Percentiles rank a stretch among this genome's conserved stretches.
Conservation (phyloP, 2,888 invertebrate genomes). For the Trachelus troglodyta region DNA sequence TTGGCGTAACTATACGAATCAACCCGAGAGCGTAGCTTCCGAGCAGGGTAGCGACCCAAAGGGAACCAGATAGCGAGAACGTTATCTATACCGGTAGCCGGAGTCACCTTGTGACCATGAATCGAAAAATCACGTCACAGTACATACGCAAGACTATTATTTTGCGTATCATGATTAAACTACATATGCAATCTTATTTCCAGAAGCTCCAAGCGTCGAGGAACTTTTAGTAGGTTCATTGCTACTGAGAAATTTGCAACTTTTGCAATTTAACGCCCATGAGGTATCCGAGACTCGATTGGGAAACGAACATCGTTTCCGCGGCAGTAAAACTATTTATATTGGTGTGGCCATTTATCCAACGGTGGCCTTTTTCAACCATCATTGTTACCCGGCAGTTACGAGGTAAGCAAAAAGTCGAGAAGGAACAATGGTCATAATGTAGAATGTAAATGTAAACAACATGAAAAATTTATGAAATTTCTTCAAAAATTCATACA, state of each 20-base stretch:
- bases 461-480: background rate
- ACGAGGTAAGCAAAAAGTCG: conserved; percentile 70
- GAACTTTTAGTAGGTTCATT: conserved; percentile 75
- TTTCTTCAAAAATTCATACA: background rate
- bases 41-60: too few species aligned
- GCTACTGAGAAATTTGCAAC: conserved; percentile 77
- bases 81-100: too few species aligned
- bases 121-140: too few species aligned
- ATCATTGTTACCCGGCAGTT: conserved; percentile 84
- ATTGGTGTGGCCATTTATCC: conserved; percentile 81
- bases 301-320: conserved; percentile 67
- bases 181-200: background rate
- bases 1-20: too few species aligned
- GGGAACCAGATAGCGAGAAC: too few species aligned
- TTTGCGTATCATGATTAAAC: too few species aligned
- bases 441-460: background rate
- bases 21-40: too few species aligned
- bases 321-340: conserved; percentile 70
- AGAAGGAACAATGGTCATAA: too few species aligned
- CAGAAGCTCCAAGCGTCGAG: conserved; percentile 67
- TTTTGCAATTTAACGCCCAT: conserved; percentile 88
- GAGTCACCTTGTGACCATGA: too few species aligned
- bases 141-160: too few species aligned
- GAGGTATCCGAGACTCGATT: conserved; percentile 80
- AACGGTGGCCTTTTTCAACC: conserved; percentile 83